Base-by-base conservation (phyloP, 2,888 invertebrate genomes). In the Apodemia zela region DNA sequence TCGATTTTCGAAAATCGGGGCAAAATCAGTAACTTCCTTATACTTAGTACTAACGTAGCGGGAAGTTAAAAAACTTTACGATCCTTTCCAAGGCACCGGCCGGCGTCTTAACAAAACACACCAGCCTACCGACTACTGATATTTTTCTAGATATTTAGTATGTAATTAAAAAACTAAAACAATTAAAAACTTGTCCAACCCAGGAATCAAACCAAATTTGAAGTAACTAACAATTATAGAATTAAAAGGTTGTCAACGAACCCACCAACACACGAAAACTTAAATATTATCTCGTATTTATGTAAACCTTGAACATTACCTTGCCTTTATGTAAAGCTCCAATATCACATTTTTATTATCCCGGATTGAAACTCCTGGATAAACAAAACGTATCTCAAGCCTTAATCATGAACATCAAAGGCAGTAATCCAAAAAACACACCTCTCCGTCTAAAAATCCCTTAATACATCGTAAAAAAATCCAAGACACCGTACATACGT, bases 351-450 rank as follows among this genome's bases (percentile, higher is more conserved):
- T 42, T 42, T 51, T 51, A 61, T 51, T 49, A 57, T 38, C 57
- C 38, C 15, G 25, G 57, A 45, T 57, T 42, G 17, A 45, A 57
- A 57, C 64, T 79, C 77, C 77, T 80, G 83, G 79, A 47, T 82
- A 87, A 87, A 89, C 87, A 87, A 79, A 85, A 87, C 85, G 82
- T 75, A 85, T 85, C 79, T 65, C 73, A 77, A 78, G 75, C 81
- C 82, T 81, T 83, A 81, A 81, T 82, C 81, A 78, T 68, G 71
- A 68, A 84, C 87, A 77, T 89, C 89, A 91, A 91, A 90, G 85
- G 76, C 71, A 75, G 73, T 89, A 88, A 90, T 89, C 88, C 85
- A 79, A 85, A 89, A 81, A 86, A 85, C 80, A 89, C 87, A 89
- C 89, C 84, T 85, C 76, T 75, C 75, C 66, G 66, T 69, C 69